Evolutionary conservation across 2,797 vertebrate species (phyloP).

Genomic region (Cynopterus sphinx): DNA sequence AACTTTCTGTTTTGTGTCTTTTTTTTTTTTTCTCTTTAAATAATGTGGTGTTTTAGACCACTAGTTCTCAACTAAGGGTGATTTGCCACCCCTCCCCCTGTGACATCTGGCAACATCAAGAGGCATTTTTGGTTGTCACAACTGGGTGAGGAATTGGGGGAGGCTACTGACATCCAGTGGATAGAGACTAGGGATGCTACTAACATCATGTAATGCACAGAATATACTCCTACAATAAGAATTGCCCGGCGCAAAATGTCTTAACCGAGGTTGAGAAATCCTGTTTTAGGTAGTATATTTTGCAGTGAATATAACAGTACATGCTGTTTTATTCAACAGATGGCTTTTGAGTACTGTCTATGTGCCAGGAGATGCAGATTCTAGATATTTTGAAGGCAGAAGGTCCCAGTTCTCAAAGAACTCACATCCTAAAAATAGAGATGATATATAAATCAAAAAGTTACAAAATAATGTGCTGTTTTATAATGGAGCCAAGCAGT

Average conservation of each 20-base stretch:
- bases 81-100: background rate
- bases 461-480: background rate
- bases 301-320: no score
- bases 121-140: background rate
- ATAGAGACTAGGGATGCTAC: background rate
- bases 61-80: background rate
- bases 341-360: background rate
- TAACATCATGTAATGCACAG: background rate
- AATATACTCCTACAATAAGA: background rate
- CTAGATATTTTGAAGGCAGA: conserved; percentile 1
- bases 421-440: background rate
- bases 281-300: background rate
- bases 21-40: background rate
- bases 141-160: background rate
- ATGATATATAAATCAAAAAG: background rate
- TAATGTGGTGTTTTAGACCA: background rate
- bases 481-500: background rate
- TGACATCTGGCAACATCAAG: background rate
- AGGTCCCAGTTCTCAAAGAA: background rate
- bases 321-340: background rate
- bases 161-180: background rate
- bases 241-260: background rate
- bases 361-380: background rate
- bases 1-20: background rate
- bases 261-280: background rate